phyloP scores from a whole-genome alignment of 1,140 invertebrate species.

The Neoseiulus cucumeris region DNA sequence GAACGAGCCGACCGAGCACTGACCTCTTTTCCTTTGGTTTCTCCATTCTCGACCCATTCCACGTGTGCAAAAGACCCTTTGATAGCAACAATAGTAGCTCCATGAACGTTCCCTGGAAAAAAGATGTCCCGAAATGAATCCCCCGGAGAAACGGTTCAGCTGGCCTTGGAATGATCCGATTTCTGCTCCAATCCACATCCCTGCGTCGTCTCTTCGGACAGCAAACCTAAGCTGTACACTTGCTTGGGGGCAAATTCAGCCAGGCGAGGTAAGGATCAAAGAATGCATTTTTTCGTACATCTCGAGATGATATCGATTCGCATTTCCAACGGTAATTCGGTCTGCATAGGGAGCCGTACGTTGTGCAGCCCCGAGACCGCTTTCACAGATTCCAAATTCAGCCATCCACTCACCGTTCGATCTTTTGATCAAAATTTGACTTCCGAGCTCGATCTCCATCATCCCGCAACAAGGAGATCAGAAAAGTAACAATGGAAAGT shows the following conservation, averaged over 20 bases:
- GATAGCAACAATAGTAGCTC: conserved; percentile 78
- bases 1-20: neutral
- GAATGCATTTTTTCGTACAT: neutral
- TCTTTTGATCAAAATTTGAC: neutral
- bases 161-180: neutral
- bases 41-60: conserved; percentile 93
- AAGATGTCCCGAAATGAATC: neutral
- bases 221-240: neutral
- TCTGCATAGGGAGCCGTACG: too few species aligned
- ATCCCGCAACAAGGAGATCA: too few species aligned
- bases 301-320: too few species aligned
- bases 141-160: neutral
- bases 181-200: neutral
- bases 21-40: conserved; percentile 98
- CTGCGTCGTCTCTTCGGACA: neutral
- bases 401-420: conserved; percentile 7
- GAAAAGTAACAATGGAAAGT: too few species aligned
- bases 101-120: conserved; percentile 62
- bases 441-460: neutral
- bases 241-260: neutral
- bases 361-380: too few species aligned
- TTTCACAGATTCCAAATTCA: too few species aligned
- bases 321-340: neutral
- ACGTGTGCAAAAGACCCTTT: conserved; percentile 73
- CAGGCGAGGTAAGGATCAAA: neutral